Evolutionary conservation across 1,140 invertebrate species (phyloP).

Genomic region (Pentalonia nigronervosa): DNA sequence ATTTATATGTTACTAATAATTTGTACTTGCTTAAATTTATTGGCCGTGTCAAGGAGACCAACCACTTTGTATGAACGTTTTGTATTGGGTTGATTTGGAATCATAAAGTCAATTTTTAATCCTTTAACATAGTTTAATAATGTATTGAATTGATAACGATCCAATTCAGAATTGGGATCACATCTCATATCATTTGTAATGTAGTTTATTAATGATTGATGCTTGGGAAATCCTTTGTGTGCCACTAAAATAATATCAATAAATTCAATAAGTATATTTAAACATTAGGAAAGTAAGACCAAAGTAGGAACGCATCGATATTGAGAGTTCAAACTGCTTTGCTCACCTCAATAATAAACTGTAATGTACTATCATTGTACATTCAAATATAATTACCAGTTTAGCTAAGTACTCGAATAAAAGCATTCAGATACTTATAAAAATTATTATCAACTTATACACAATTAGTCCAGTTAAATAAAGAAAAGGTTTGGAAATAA

Average conservation of each 20-base stretch:
- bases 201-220: constrained; percentile 11
- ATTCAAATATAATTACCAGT: too few relatives aligned
- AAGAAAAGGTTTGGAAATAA: too few relatives aligned
- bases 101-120: constrained; percentile 65
- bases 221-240: constrained; percentile 74
- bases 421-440: not conserved
- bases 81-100: constrained; percentile 64
- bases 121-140: constrained; percentile 61
- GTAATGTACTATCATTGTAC: too few relatives aligned
- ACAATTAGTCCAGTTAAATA: too few relatives aligned
- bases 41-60: constrained; percentile 63
- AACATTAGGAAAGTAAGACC: not conserved
- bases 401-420: not conserved
- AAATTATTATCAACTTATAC: too few relatives aligned
- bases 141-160: not conserved
- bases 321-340: not conserved
- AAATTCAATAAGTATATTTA: not conserved
- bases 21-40: constrained; percentile 2
- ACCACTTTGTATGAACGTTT: constrained; percentile 68
- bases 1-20: too few relatives aligned
- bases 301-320: too few relatives aligned
- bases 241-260: constrained; percentile 66
- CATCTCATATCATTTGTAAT: constrained; percentile 36
- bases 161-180: constrained; percentile 17
- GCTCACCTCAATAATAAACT: not conserved